A percentile compares a stretch with the other conserved stretches of the same genome.
Evolutionary conservation across 2,113 vertebrate genomes (phyloP).

Genomic region (Cyrtonyx montezumae): DNA sequence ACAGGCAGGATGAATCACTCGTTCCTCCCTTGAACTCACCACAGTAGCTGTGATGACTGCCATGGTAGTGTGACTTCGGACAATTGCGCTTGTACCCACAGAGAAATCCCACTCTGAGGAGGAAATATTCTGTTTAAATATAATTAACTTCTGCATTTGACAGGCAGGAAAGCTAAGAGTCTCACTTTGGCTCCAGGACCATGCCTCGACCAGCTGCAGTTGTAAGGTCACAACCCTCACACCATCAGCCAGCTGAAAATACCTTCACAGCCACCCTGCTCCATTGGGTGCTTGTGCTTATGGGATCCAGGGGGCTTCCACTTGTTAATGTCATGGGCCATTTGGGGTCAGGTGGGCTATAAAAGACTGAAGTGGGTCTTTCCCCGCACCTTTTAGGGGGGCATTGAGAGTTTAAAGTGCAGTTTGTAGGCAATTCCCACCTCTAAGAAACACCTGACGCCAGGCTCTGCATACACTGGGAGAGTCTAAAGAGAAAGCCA

Average conservation of each 20-base stretch:
- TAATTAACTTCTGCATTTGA: not conserved
- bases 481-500: not conserved
- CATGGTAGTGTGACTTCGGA: not conserved
- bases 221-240: not conserved
- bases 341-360: not conserved
- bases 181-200: not conserved
- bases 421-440: not conserved
- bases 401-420: no score
- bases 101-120: not conserved
- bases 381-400: not conserved
- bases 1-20: constrained; percentile 61
- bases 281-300: not conserved
- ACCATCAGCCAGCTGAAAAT: not conserved
- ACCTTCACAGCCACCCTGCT: not conserved
- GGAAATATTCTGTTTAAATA: not conserved
- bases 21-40: constrained; percentile 3
- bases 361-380: not conserved
- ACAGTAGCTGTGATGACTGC: constrained; percentile 11
- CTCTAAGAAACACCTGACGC: not conserved
- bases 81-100: not conserved
- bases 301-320: not conserved
- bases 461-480: not conserved
- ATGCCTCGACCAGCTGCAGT: not conserved
- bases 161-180: not conserved
- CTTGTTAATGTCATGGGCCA: not conserved